phyloP scores from a whole-genome alignment of 1,140 invertebrate genomes.

The Cyrtorhinus lividipennis region DNA sequence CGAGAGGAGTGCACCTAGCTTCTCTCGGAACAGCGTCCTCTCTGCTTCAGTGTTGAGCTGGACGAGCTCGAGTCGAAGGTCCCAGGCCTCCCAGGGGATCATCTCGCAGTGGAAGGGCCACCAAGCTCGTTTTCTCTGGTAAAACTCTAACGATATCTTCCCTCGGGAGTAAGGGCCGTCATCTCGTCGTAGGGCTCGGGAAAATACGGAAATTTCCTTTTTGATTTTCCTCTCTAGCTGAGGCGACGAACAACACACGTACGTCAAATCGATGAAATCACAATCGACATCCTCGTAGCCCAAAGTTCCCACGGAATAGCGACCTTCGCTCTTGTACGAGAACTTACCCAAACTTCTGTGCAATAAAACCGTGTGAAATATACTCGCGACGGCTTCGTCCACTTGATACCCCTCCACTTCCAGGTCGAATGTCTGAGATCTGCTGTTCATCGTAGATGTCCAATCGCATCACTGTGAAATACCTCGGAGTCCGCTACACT shows the following conservation, averaged over 20 bases:
- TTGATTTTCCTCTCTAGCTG: conserved; percentile 10
- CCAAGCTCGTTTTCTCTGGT: neutral
- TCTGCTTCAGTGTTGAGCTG: conserved; percentile 11
- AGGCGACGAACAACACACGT: conserved; percentile 39
- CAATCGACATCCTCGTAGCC: conserved; percentile 93
- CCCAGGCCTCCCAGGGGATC: conserved; percentile 17
- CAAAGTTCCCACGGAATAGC: conserved; percentile 86
- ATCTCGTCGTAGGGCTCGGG: conserved; percentile 9
- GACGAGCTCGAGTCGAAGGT: conserved; percentile 10
- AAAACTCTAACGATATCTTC: conserved; percentile 18
- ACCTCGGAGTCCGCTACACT: no score
- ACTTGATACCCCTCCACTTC: conserved; percentile 80
- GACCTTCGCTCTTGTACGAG: conserved; percentile 80
- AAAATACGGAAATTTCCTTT: conserved; percentile 13
- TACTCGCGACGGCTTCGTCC: conserved; percentile 82
- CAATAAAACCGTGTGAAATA: conserved; percentile 91
- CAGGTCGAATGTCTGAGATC: conserved; percentile 17
- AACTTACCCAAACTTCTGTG: conserved; percentile 91
- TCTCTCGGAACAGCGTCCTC: conserved; percentile 2
- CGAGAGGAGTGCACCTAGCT: conserved; percentile 13
- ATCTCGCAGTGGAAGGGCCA: conserved; percentile 12
- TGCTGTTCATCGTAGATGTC: conserved; percentile 13
- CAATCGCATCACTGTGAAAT: neutral
- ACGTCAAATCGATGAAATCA: conserved; percentile 94
- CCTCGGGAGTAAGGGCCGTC: conserved; percentile 4